These are phyloP conservation scores for Ephialtes manifestator DNA, from an alignment of 2,888 invertebrate species.

Conservation along the genomic window DNA sequence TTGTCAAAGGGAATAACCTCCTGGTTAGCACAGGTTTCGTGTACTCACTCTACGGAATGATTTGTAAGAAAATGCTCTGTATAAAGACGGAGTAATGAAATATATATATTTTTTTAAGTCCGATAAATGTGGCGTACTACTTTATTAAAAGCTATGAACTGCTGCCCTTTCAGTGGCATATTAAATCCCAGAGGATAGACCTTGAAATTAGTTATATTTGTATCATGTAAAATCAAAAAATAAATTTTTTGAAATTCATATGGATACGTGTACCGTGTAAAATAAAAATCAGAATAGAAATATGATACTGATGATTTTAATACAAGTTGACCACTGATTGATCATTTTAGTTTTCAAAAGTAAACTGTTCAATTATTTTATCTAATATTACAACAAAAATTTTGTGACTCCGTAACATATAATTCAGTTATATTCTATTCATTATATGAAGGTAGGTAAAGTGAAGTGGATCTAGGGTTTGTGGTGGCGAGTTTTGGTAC, in stretches of 20 bases:
- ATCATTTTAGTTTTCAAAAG: neutral
- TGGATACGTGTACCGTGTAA: neutral
- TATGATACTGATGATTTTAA: neutral
- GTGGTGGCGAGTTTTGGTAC: too few relatives aligned
- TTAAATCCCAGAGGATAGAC: too few relatives aligned
- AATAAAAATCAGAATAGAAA: neutral
- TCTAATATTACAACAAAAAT: too few relatives aligned
- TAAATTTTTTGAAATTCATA: neutral
- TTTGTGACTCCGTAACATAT: too few relatives aligned
- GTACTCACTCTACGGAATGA: constrained; percentile 1
- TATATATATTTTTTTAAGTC: neutral
- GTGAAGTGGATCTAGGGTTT: too few relatives aligned
- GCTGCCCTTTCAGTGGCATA: neutral
- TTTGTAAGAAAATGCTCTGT: constrained; percentile 6
- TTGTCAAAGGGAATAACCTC: constrained; percentile 68
- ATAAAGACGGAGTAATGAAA: neutral
- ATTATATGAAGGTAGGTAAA: too few relatives aligned
- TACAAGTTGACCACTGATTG: neutral
- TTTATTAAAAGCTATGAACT: neutral
- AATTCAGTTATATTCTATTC: too few relatives aligned
- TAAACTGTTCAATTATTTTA: neutral
- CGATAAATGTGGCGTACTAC: neutral
- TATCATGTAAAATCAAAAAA: neutral
- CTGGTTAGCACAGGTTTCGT: constrained; percentile 29
- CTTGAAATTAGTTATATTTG: neutral